Evolutionary conservation across 2,888 invertebrate genomes (phyloP).

Genomic region (Esperia sulphurella): DNA sequence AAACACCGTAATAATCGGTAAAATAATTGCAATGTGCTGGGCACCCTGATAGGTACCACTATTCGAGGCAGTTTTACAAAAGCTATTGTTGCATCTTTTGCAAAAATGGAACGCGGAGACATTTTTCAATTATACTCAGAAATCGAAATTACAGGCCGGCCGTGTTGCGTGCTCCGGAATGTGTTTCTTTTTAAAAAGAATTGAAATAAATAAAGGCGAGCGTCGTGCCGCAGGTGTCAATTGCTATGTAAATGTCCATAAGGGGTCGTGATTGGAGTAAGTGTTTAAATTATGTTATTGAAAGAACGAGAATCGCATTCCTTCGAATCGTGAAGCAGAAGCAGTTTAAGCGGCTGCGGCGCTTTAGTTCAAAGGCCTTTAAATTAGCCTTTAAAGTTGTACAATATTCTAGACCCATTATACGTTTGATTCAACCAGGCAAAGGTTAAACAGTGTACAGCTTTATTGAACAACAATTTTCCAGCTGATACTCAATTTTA

Average conservation of each 20-base stretch:
- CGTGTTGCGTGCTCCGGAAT: slow-evolving; percentile 24
- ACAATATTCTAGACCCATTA: too few relatives aligned
- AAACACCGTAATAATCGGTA: too few relatives aligned
- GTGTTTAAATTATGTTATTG: slow-evolving; percentile 42
- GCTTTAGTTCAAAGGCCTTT: background rate
- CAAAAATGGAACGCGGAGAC: slow-evolving; percentile 17
- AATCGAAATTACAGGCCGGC: slow-evolving; percentile 44
- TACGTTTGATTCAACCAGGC: too few relatives aligned
- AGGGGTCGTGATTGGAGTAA: slow-evolving; percentile 34
- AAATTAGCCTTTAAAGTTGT: too few relatives aligned
- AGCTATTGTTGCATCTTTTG: background rate
- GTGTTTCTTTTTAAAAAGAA: slow-evolving; percentile 14
- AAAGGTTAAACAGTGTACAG: too few relatives aligned
- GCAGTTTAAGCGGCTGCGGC: background rate
- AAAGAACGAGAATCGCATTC: slow-evolving; percentile 23
- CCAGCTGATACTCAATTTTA: too few relatives aligned
- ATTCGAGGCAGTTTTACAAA: background rate
- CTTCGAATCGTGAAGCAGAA: background rate
- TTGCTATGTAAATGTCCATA: slow-evolving; percentile 46
- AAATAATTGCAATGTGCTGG: background rate
- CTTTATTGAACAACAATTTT: too few relatives aligned
- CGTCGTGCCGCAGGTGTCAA: slow-evolving; percentile 48
- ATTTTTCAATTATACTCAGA: slow-evolving; percentile 42
- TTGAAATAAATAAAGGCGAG: slow-evolving; percentile 22
- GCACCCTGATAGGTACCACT: background rate